A percentile compares a stretch with the other conserved stretches of the same genome.
Conservation (phyloP, 2,888 invertebrate species). For the Yponomeuta plumbellus region DNA sequence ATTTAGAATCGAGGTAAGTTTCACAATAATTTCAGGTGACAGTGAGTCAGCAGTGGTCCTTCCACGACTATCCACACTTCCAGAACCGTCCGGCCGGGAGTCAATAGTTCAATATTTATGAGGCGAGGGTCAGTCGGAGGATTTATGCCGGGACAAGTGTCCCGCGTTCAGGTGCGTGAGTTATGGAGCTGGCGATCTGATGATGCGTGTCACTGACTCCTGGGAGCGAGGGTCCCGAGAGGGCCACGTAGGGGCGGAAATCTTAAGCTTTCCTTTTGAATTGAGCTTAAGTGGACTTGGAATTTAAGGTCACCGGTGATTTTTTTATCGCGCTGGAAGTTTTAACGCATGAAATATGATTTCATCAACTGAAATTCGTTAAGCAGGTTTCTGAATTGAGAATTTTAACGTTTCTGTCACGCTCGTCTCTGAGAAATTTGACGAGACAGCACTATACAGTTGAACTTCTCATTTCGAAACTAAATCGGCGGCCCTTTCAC, state of each 20-base stretch:
- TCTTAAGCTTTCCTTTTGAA: not conserved
- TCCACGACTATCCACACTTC: not conserved
- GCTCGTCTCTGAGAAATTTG: too few species aligned
- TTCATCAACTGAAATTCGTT: too few species aligned
- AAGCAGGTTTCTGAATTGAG: too few species aligned
- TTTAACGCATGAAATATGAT: too few species aligned
- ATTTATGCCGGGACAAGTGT: constrained; percentile 63
- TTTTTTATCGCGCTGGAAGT: too few species aligned
- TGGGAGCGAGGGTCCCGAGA: constrained; percentile 4
- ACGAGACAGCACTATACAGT: too few species aligned
- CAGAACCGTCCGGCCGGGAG: constrained; percentile 13
- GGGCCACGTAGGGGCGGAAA: not conserved
- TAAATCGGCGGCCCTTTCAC: too few species aligned
- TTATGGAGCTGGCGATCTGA: constrained; percentile 34
- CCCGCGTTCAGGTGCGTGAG: constrained; percentile 51
- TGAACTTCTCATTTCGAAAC: too few species aligned
- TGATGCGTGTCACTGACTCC: constrained; percentile 23
- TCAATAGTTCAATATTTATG: constrained; percentile 28
- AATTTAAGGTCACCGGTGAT: not conserved
- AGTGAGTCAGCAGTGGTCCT: not conserved
- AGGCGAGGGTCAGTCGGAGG: constrained; percentile 31
- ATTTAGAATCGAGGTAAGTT: too few species aligned
- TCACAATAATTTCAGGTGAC: too few species aligned
- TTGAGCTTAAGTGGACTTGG: not conserved
- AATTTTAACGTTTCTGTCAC: too few species aligned